phyloP scores from a whole-genome alignment of 2,888 invertebrate species.

The Rapana venosa region DNA sequence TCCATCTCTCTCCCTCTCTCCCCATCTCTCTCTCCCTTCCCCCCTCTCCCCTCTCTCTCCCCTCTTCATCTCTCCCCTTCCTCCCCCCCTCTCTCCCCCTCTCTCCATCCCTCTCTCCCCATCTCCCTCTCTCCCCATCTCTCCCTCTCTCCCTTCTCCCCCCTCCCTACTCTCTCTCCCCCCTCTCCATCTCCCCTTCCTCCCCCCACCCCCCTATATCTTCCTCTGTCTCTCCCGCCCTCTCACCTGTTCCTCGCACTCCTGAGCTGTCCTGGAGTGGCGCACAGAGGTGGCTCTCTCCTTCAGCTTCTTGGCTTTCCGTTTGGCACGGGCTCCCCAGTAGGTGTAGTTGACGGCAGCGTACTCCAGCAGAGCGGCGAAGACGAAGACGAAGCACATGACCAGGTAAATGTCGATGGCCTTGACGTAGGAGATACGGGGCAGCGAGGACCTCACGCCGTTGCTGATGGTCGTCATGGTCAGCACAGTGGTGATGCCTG shows the following conservation, averaged over 20 bases:
- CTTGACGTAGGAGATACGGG: constrained; percentile 98
- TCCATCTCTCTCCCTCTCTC: background rate
- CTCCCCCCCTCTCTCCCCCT: background rate
- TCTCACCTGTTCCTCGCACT: background rate
- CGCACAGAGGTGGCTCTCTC: constrained; percentile 55
- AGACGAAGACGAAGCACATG: constrained; percentile 99
- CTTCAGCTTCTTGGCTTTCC: constrained; percentile 86
- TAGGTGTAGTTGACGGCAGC: constrained; percentile 99
- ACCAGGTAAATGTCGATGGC: constrained; percentile 99
- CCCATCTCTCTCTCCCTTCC: background rate
- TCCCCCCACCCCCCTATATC: background rate
- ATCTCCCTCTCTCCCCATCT: background rate
- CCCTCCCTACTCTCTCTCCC: background rate
- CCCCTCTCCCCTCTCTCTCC: background rate
- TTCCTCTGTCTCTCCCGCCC: background rate
- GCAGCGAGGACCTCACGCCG: constrained; percentile 96
- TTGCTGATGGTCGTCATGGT: constrained; percentile 99
- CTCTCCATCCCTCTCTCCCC: background rate
- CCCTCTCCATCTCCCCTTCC: background rate
- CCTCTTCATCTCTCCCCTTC: background rate
- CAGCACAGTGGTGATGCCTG: constrained; percentile 97
- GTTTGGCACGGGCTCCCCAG: constrained; percentile 97
- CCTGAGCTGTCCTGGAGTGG: constrained; percentile 37
- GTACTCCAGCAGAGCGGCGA: constrained; percentile 96
- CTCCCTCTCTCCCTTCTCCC: background rate